Evolutionary conservation across 1,140 invertebrate genomes (phyloP).

Genomic region (Drosophila ohnishii): DNA sequence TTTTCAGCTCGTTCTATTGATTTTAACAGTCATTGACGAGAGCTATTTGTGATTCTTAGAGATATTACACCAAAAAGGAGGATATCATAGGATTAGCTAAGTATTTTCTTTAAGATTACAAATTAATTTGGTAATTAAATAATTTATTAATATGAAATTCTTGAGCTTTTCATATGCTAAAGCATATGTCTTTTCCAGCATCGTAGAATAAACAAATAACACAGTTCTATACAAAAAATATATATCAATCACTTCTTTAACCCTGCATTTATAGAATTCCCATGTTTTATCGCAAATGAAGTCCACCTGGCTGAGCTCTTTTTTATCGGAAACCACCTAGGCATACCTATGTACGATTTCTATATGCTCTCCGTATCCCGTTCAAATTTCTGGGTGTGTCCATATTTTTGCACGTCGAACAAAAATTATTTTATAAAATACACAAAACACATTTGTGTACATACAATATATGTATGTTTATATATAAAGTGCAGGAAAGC

Average conservation of each 20-base stretch:
- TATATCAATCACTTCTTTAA: background rate
- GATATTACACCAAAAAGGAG: background rate
- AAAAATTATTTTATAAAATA: constrained; percentile 76
- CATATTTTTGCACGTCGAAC: constrained; percentile 51
- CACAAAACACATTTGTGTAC: constrained; percentile 50
- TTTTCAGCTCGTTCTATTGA: background rate
- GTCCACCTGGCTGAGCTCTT: background rate
- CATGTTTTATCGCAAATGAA: constrained; percentile 3
- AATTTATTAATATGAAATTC: too few relatives aligned
- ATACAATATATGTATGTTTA: constrained; percentile 52
- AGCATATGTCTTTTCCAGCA: too few relatives aligned
- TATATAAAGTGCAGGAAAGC: constrained; percentile 33
- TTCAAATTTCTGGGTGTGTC: constrained; percentile 56
- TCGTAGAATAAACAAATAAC: background rate
- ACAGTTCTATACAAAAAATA: background rate
- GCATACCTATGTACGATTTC: background rate
- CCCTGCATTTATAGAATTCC: background rate
- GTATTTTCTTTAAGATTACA: too few relatives aligned
- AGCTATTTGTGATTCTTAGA: too few relatives aligned
- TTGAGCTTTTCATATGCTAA: too few relatives aligned
- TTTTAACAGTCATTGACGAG: background rate
- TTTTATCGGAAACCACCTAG: background rate
- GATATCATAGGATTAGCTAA: background rate
- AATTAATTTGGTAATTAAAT: too few relatives aligned
- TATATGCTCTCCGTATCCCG: background rate